These are phyloP conservation scores for Coptodon rendalli DNA, from an alignment of 2,113 vertebrate genomes.

Conservation along the genomic window DNA sequence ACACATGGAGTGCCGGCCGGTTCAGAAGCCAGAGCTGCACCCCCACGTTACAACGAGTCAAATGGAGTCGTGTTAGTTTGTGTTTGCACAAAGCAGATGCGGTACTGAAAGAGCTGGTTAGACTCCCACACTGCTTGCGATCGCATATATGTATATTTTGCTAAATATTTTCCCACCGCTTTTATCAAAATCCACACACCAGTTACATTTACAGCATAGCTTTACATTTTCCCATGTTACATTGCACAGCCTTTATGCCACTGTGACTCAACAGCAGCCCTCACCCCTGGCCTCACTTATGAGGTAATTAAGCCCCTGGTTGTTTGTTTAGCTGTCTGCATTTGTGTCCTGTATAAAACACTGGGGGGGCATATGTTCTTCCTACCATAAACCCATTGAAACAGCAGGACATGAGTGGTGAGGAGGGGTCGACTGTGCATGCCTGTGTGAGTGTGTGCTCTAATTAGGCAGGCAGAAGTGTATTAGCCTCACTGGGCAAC, in stretches of 20 bases:
- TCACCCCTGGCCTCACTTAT: conserved; percentile 52
- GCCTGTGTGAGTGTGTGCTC: conserved; percentile 37
- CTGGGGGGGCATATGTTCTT: conserved; percentile 57
- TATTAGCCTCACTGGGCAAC: conserved; percentile 65
- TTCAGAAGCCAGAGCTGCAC: background rate
- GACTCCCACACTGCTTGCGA: background rate
- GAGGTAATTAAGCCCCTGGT: conserved; percentile 53
- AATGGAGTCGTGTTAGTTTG: background rate
- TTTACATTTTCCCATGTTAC: background rate
- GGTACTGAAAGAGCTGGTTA: background rate
- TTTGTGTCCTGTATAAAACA: conserved; percentile 63
- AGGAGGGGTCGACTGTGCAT: conserved; percentile 28
- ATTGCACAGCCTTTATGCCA: conserved; percentile 1
- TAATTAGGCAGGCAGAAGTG: conserved; percentile 66
- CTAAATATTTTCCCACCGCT: background rate
- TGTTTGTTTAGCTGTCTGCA: conserved; percentile 66
- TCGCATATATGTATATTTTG: background rate
- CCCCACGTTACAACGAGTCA: background rate
- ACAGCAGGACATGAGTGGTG: conserved; percentile 46
- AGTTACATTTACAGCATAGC: background rate
- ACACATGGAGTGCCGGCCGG: background rate
- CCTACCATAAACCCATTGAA: conserved; percentile 59
- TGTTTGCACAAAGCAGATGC: conserved; percentile 19
- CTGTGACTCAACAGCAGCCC: conserved; percentile 26
- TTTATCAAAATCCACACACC: conserved; percentile 15